Evolutionary conservation across 2,797 vertebrate species (phyloP).

Genomic region (Sternarchorhynchus goeldii): DNA sequence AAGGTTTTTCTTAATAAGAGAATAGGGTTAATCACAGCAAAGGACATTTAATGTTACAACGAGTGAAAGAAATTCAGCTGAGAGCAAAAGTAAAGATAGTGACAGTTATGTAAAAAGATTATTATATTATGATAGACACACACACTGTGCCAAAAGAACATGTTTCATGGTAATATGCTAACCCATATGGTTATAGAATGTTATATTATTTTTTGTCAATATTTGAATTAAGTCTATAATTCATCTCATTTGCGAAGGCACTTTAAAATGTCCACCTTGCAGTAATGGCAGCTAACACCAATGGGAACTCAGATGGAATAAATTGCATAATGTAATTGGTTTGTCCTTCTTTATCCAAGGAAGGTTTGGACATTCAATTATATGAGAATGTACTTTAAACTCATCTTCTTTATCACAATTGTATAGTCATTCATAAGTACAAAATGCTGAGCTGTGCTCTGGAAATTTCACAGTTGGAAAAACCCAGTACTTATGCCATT

Average conservation of each 20-base stretch:
- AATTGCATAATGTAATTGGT: constrained; percentile 20
- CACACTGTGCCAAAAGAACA: too few relatives aligned
- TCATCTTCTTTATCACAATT: constrained; percentile 13
- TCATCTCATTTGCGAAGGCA: too few relatives aligned
- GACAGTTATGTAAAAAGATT: not conserved
- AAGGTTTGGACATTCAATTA: not conserved
- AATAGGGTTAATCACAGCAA: constrained; percentile 19
- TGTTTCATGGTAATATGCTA: too few relatives aligned
- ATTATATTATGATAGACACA: too few relatives aligned
- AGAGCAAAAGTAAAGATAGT: constrained; percentile 5
- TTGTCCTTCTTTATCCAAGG: constrained; percentile 29
- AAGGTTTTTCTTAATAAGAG: constrained; percentile 28
- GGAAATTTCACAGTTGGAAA: constrained; percentile 35
- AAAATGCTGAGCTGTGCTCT: constrained; percentile 12
- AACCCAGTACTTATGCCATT: constrained; percentile 12
- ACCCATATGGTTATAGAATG: too few relatives aligned
- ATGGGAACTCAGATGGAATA: constrained; percentile 8
- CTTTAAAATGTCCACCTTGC: too few relatives aligned
- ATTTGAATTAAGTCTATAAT: too few relatives aligned
- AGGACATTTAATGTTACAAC: constrained; percentile 1
- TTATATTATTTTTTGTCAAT: too few relatives aligned
- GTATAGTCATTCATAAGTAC: constrained; percentile 6
- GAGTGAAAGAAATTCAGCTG: constrained; percentile 5
- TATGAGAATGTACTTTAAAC: constrained; percentile 12
- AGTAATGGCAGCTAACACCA: not conserved